Conservation (phyloP, 2,888 invertebrate species). For the Cyrtodaria siliqua region DNA sequence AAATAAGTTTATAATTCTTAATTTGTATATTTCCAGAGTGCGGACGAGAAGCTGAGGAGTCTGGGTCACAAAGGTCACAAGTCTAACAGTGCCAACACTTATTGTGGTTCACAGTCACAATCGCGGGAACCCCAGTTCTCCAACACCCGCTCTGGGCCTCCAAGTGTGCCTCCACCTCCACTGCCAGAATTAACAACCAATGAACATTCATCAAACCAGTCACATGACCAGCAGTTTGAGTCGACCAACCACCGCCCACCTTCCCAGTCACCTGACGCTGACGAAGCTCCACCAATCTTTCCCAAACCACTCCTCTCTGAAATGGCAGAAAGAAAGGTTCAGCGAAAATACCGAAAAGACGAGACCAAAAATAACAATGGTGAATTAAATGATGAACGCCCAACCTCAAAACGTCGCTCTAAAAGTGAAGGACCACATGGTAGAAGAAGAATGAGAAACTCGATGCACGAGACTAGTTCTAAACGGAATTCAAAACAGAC, state of each 20-base stretch:
- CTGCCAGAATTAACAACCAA: conserved; percentile 27
- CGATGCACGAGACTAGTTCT: conserved; percentile 64
- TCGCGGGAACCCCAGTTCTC: background rate
- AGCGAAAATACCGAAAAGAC: conserved; percentile 27
- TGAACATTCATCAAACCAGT: background rate
- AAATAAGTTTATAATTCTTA: too few species aligned
- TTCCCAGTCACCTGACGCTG: conserved; percentile 4
- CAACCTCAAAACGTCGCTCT: conserved; percentile 72
- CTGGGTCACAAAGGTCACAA: conserved; percentile 67
- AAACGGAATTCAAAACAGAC: conserved; percentile 35
- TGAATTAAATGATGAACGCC: conserved; percentile 9
- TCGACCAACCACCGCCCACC: background rate
- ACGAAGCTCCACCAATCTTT: conserved; percentile 49
- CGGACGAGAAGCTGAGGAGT: conserved; percentile 80
- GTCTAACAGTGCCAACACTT: conserved; percentile 40
- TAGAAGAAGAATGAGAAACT: conserved; percentile 63
- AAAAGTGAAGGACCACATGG: conserved; percentile 78
- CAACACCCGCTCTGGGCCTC: conserved; percentile 31
- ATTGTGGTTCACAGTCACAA: conserved; percentile 41
- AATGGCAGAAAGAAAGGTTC: conserved; percentile 76
- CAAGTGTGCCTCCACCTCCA: conserved; percentile 56
- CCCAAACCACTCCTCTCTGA: conserved; percentile 41
- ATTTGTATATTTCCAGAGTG: conserved; percentile 72
- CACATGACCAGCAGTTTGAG: conserved; percentile 1
- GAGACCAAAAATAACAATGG: background rate